Base-by-base conservation (phyloP, 2,113 vertebrate species). In the Mobula birostris region DNA sequence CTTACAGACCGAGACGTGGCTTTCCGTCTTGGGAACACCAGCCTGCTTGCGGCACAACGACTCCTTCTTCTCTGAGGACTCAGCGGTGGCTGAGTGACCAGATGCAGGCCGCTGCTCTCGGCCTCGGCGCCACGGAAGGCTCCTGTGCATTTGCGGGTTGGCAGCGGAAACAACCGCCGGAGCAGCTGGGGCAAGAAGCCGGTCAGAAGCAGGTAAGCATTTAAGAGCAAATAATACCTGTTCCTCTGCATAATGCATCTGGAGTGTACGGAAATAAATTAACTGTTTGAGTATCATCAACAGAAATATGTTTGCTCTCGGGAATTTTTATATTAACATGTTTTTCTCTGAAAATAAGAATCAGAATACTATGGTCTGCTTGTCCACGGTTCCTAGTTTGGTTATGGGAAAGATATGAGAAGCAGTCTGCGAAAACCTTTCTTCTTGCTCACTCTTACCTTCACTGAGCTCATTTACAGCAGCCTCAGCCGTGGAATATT, bases 41-140 rank as follows among this genome's bases (percentile, higher is more conserved):
- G 95, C 95, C 97, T 14, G 97, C 98, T 85, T 96, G 97, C 0
- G 97, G 96, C 9, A 96, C 98, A 61, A 97, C 98, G 15, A 98
- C 98, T 76, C 98, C 98, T 95, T 97, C 98, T 0, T 97, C 98
- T 0, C 96, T 98, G 40, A 97, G 98, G 94, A 99, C 98, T 40
- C 98, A 99, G 94, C 98, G 98, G 98, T 99, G 98, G 98, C 97
- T 99, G 94, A 98, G 97, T 0, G 98, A 99, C 90, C 99, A 99
- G 96, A 95, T 99, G 17, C 96, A 97, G 94, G 96, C 97, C 94
- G 97, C 97, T 63, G 96, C 97, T 32, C 95, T 97, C 96, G 98
- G 98, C 95, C 97, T 97, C 95, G 96, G 95, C 96, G 94, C 94
- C 94, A 94, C 96, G 0, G 97, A 97, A 77, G 96, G 97, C 74